Base-by-base conservation (phyloP, 1,140 invertebrate species). In the Batillaria attramentaria region DNA sequence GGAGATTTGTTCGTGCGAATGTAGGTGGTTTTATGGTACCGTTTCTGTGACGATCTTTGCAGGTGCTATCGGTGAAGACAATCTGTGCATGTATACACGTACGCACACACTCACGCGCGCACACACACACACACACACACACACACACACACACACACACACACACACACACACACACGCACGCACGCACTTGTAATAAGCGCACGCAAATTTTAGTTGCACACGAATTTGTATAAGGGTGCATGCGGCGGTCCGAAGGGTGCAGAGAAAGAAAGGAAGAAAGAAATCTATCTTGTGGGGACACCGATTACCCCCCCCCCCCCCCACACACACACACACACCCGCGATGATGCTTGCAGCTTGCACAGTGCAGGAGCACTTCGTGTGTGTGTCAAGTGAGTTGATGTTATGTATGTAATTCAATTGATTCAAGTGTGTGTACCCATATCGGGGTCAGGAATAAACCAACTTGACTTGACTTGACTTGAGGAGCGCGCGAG, bases 1-100 rank as follows among this genome's bases (percentile, higher is more conserved):
- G 57, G 57, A 10, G 73, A 75, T 37, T 65, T 75, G 54, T 75
- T 75, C 18, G 35, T 75, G 5, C 54, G 35, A 37, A 75, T 50
- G 73, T 75, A 75, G 35, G 5, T 18, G 24, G 10, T 8, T 31
- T 69, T 35, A 24, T 37, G 28, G 2, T 6, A 1, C 33, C 10
- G 37, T 6, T 16, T 6, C 33, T 37, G 39, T 35, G 37, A 31
- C 66, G 24, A 6, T 0, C 66, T 35, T 62, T 62, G 28, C 57
- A n/a, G 57, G 6, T 6, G 31, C 18, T n/a, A n/a, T n/a, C n/a
- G 6, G 57, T 8, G 31, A 18, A 16, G n/a, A n/a, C 13, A 62
- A 62, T 18, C 6, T 62, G 31, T 8, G 18, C 4, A 66, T 35
- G 39, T 13, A 66, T 4, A 35, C 62, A 66, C 6, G 33, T 6